phyloP scores from a whole-genome alignment of 2,888 invertebrate species.

The Lasioglossum calceatum region DNA sequence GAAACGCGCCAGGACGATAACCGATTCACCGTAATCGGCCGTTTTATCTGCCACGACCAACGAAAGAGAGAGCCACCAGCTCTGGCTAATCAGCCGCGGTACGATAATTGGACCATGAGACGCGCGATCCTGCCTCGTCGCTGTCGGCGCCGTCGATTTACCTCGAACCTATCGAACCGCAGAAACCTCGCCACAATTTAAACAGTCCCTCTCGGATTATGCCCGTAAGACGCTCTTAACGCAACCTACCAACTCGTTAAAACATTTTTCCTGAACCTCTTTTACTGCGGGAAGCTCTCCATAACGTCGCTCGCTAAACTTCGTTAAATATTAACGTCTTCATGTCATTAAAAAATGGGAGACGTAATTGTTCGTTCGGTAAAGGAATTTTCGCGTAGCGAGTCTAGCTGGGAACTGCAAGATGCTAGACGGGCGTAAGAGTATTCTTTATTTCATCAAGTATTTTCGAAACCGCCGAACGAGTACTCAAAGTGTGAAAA shows the following conservation, averaged over 20 bases:
- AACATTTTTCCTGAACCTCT: background rate
- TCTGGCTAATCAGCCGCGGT: conserved; percentile 59
- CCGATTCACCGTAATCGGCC: conserved; percentile 61
- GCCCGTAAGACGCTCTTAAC: background rate
- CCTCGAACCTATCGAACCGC: background rate
- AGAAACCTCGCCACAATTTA: background rate
- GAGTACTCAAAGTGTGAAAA: too few species aligned
- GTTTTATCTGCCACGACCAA: conserved; percentile 59
- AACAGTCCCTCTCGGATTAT: background rate
- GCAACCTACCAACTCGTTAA: background rate
- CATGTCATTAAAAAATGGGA: too few species aligned
- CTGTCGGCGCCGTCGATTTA: background rate
- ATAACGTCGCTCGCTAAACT: too few species aligned
- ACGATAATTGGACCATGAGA: conserved; percentile 62
- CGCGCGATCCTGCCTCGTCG: conserved; percentile 20
- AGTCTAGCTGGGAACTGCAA: too few species aligned
- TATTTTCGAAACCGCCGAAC: too few species aligned
- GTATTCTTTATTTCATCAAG: too few species aligned
- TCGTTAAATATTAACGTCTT: too few species aligned
- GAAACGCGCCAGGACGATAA: conserved; percentile 41
- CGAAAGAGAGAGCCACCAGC: conserved; percentile 4
- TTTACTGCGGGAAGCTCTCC: background rate
- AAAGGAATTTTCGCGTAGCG: too few species aligned
- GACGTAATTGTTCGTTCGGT: too few species aligned
- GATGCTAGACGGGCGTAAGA: too few species aligned